These are phyloP conservation scores for Drosophila tani DNA, from an alignment of 1,140 invertebrate genomes.

Conservation along the genomic window DNA sequence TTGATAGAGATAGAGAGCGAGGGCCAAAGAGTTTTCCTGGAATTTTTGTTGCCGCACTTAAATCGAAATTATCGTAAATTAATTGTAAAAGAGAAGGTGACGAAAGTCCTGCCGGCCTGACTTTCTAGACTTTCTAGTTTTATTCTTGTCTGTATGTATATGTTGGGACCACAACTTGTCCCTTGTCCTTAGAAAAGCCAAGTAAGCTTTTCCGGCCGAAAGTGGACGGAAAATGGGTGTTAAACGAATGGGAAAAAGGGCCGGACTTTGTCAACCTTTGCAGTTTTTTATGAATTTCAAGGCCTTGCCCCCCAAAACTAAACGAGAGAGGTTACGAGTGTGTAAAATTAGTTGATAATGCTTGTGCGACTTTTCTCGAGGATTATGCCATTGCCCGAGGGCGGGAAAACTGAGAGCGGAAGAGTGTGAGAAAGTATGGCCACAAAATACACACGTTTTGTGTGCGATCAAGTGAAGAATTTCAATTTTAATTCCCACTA, in stretches of 20 bases:
- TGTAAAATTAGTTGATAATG: constrained; percentile 46
- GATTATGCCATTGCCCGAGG: constrained; percentile 9
- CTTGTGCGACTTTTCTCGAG: constrained; percentile 32
- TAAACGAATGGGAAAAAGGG: constrained; percentile 1
- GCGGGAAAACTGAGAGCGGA: neutral
- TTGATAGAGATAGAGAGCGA: constrained; percentile 43
- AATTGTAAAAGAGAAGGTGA: constrained; percentile 54
- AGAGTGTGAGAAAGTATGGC: constrained; percentile 11
- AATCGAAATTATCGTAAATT: constrained; percentile 75
- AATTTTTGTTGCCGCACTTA: constrained; percentile 48
- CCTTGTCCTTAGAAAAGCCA: constrained; percentile 16
- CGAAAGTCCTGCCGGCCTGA: neutral
- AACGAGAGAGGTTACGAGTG: constrained; percentile 33
- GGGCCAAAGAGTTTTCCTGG: constrained; percentile 24
- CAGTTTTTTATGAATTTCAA: constrained; percentile 70
- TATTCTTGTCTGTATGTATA: neutral
- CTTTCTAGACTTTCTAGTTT: constrained; percentile 23
- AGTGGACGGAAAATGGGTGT: neutral
- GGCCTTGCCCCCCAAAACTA: constrained; percentile 1
- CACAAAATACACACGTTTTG: neutral
- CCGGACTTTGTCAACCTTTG: constrained; percentile 69
- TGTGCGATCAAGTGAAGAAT: constrained; percentile 13
- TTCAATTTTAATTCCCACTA: constrained; percentile 40
- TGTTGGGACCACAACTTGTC: neutral
- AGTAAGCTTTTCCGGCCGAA: constrained; percentile 16